Evolutionary conservation across 1,140 invertebrate genomes (phyloP).

Genomic region (Acromyrmex heyeri): DNA sequence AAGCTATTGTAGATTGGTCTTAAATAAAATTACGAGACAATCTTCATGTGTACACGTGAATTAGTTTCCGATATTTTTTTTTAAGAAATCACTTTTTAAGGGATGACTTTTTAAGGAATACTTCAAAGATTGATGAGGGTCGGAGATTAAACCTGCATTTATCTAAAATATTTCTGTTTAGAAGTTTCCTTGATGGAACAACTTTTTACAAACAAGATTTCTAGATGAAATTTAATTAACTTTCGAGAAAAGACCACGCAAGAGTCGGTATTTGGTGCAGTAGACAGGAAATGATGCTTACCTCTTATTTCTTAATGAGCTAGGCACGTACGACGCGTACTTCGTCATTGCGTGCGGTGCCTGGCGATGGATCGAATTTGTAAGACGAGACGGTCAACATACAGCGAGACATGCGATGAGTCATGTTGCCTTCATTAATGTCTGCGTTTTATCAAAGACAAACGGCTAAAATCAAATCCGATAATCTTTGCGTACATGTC

Average conservation of each 20-base stretch:
- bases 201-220: not conserved
- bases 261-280: not conserved
- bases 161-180: not conserved
- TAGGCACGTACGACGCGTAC: slow-evolving; percentile 21
- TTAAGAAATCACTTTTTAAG: not conserved
- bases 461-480: slow-evolving; percentile 13
- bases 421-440: slow-evolving; percentile 54
- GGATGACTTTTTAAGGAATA: not conserved
- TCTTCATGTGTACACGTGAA: too few relatives aligned
- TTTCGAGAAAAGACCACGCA: not conserved
- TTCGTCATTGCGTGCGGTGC: slow-evolving; percentile 28
- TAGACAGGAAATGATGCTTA: not conserved
- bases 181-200: not conserved
- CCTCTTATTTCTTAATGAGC: slow-evolving; percentile 40
- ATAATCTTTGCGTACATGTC: not conserved
- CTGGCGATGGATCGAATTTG: slow-evolving; percentile 64
- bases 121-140: not conserved
- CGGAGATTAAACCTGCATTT: not conserved
- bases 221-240: not conserved
- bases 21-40: not conserved
- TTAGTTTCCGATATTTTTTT: not conserved
- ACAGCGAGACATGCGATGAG: slow-evolving; percentile 64
- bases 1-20: too few relatives aligned
- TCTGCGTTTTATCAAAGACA: slow-evolving; percentile 61
- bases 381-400: slow-evolving; percentile 60